Evolutionary conservation across 2,797 vertebrate genomes (phyloP).

Genomic region (Rhynchonycteris naso): DNA sequence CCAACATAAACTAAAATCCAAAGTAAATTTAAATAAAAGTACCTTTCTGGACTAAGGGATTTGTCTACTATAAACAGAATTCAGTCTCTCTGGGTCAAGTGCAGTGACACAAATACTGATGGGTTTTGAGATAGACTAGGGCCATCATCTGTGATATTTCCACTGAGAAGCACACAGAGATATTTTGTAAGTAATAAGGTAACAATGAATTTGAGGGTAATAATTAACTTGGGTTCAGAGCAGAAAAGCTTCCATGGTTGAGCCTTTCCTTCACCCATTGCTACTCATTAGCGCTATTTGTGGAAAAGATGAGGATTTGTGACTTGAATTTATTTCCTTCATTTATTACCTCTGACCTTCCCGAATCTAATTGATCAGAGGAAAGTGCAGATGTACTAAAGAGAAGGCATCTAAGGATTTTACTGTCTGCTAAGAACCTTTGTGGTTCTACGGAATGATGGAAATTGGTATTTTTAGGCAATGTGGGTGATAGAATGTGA

Average conservation of each 20-base stretch:
- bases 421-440: constrained; percentile 53
- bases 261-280: not conserved
- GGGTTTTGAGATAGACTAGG: not conserved
- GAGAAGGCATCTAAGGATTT: constrained; percentile 52
- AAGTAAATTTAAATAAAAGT: not conserved
- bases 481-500: constrained; percentile 60
- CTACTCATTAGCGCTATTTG: not conserved
- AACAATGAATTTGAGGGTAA: constrained; percentile 42
- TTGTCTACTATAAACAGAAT: not conserved
- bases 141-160: not conserved
- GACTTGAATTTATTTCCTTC: constrained; percentile 56
- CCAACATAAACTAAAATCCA: not conserved
- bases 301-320: constrained; percentile 50
- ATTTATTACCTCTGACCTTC: constrained; percentile 44
- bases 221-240: constrained; percentile 41
- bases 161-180: constrained; percentile 3
- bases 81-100: not conserved
- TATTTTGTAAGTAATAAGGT: constrained; percentile 13
- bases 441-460: constrained; percentile 50
- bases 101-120: not conserved
- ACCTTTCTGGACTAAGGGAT: not conserved
- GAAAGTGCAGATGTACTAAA: constrained; percentile 5
- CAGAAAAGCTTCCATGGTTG: not conserved
- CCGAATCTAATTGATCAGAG: constrained; percentile 44
- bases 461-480: constrained; percentile 72